Conservation (phyloP, 92 coral and sea anemone genomes). For the Bergia puertoricense region DNA sequence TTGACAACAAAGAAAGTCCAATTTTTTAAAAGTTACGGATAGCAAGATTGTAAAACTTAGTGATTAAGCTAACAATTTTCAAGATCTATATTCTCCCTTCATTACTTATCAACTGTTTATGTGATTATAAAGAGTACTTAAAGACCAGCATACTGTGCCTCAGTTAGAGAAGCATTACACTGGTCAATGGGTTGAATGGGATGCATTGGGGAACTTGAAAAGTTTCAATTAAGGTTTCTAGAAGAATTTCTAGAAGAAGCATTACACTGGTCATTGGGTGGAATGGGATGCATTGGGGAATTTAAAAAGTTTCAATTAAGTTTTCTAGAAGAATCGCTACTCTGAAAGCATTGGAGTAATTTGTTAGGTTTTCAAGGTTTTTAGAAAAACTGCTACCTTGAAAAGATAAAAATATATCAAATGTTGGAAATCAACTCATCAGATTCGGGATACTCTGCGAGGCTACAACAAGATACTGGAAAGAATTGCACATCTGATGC, state of each 20-base stretch:
- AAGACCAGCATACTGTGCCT: neutral
- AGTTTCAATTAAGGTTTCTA: neutral
- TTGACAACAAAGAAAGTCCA: neutral
- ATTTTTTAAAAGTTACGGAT: neutral
- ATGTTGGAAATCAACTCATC: neutral
- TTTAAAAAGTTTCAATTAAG: neutral
- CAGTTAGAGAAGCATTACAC: neutral
- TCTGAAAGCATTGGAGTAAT: too few relatives aligned
- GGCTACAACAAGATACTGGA: conserved; percentile 80
- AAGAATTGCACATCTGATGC: conserved; percentile 92
- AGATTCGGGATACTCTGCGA: conserved; percentile 88
- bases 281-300: neutral
- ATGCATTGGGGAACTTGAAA: neutral
- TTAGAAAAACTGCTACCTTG: too few relatives aligned
- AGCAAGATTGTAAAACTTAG: neutral
- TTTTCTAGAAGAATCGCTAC: neutral
- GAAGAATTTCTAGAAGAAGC: neutral
- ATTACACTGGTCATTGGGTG: too few relatives aligned
- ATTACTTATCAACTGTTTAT: too few relatives aligned
- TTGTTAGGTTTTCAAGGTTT: too few relatives aligned
- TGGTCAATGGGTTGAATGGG: neutral
- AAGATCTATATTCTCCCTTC: neutral
- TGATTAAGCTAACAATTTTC: neutral
- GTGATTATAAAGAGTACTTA: too few relatives aligned
- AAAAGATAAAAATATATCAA: too few relatives aligned